Percentiles rank a stretch among this genome's conserved stretches.
Evolutionary conservation across 1,140 invertebrate genomes (phyloP).

Genomic region (Orchesella cincta): DNA sequence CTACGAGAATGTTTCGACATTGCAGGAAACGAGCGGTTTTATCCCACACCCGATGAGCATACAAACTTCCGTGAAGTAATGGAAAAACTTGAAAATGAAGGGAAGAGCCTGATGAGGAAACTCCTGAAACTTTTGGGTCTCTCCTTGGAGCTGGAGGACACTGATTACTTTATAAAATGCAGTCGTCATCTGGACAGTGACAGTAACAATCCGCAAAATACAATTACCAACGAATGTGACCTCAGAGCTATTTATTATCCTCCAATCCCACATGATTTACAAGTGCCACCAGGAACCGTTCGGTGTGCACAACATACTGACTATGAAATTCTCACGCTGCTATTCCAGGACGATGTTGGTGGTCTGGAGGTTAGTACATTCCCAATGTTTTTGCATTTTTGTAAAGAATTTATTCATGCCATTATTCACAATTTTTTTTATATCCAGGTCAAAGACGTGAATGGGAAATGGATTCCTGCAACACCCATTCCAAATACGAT

Average conservation of each 20-base stretch:
- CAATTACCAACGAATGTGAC: constrained; percentile 29
- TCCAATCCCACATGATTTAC: constrained; percentile 19
- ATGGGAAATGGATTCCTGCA: constrained; percentile 72
- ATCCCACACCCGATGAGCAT: constrained; percentile 8
- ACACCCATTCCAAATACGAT: constrained; percentile 76
- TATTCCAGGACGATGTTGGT: constrained; percentile 48
- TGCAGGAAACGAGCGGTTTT: constrained; percentile 20
- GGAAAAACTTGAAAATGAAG: constrained; percentile 27
- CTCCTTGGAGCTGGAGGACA: constrained; percentile 24
- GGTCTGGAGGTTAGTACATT: constrained; percentile 37
- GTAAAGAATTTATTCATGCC: neutral
- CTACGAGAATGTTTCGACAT: constrained; percentile 24
- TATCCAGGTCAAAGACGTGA: constrained; percentile 54
- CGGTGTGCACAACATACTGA: constrained; percentile 36
- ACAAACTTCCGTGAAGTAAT: constrained; percentile 20
- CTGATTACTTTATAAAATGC: constrained; percentile 31
- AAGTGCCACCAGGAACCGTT: constrained; percentile 22
- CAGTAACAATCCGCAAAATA: neutral
- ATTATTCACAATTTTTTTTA: neutral
- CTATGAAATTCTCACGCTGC: constrained; percentile 42
- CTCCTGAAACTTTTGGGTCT: constrained; percentile 17
- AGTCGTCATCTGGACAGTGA: constrained; percentile 21
- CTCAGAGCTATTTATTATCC: constrained; percentile 34
- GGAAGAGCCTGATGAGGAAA: constrained; percentile 17
- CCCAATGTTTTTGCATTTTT: neutral